Percentiles rank a stretch among this genome's conserved stretches.
These are phyloP conservation scores for Gavialis gangeticus DNA, from an alignment of 2,113 vertebrate genomes.

Conservation along the genomic window DNA sequence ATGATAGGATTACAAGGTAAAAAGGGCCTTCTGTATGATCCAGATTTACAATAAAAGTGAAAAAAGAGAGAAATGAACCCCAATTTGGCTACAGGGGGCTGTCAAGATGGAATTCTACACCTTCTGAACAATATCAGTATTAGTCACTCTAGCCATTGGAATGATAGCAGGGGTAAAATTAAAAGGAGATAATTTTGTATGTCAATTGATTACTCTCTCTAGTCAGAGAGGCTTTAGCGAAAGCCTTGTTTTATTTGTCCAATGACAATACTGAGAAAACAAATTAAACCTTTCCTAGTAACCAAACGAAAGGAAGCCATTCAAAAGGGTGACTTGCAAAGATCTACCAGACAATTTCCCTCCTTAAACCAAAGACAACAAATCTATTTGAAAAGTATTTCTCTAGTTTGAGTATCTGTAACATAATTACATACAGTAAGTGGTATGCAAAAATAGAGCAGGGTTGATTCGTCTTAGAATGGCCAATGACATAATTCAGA, in stretches of 20 bases:
- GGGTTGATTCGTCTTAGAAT: neutral
- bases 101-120: neutral
- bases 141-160: neutral
- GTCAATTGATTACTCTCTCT: neutral
- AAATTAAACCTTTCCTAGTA: neutral
- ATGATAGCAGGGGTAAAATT: neutral
- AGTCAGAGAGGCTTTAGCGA: neutral
- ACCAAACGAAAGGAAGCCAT: neutral
- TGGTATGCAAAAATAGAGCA: neutral
- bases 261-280: neutral
- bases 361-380: neutral
- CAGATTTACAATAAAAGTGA: conserved; percentile 4
- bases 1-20: conserved; percentile 13
- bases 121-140: neutral
- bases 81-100: neutral
- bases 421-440: neutral
- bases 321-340: neutral
- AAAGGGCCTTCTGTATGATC: conserved; percentile 5
- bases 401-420: neutral
- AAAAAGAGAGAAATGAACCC: neutral
- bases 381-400: neutral
- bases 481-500: neutral
- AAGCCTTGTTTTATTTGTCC: neutral
- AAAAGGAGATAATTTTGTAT: neutral
- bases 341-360: neutral